Conservation (phyloP, 2,113 vertebrate species). For the Grammomys dolichurus region DNA sequence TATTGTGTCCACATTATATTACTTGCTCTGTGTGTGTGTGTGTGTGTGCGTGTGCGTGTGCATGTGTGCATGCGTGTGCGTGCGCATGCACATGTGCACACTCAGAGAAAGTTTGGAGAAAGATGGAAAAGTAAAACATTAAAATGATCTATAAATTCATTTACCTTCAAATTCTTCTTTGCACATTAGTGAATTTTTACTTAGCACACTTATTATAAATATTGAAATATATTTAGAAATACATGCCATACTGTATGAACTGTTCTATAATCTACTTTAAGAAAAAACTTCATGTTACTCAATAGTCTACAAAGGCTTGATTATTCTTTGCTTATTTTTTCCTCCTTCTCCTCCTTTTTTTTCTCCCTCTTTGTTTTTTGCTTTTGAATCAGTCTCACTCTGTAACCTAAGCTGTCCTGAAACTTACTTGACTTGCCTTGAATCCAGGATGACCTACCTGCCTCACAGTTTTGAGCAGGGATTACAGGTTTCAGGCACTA, state of each 20-base stretch:
- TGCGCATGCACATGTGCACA: neutral
- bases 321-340: neutral
- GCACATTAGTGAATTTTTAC: neutral
- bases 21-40: neutral
- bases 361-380: neutral
- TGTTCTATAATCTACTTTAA: neutral
- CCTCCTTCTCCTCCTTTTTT: neutral
- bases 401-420: neutral
- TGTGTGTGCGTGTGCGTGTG: neutral
- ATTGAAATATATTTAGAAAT: neutral
- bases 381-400: neutral
- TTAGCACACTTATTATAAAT: neutral
- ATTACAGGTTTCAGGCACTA: neutral
- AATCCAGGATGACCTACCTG: neutral
- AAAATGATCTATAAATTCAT: neutral
- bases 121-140: neutral
- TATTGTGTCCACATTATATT: neutral
- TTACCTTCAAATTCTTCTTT: constrained; percentile 5
- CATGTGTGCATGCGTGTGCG: neutral
- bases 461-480: too few relatives aligned
- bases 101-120: neutral
- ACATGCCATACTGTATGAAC: neutral
- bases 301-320: neutral
- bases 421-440: neutral
- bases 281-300: neutral